Base-by-base conservation (phyloP, 1,140 invertebrate species). In the Lepidurus couesii region DNA sequence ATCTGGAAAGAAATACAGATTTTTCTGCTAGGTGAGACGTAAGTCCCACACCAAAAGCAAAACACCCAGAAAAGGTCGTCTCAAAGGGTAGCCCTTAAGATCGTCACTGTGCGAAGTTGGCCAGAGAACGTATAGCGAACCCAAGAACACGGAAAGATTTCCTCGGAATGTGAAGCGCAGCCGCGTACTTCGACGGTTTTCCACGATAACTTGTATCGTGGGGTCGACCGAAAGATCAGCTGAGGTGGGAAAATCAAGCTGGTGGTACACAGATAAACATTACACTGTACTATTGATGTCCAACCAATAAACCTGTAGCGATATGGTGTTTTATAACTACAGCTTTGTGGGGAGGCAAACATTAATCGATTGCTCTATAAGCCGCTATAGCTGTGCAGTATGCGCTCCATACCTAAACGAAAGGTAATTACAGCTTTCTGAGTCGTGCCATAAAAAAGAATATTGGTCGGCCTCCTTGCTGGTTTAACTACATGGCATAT, bases 201-300 rank as follows among this genome's bases (percentile, higher is more conserved):
- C 53, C 21, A 21, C 53, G n/a, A 21, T 65, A 65, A 65, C n/a
- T 16, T 21, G 53, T 13, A 21, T 16, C 13, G 16, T 21, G 53
- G 21, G 53, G 53, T n/a, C 53, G 1, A 21, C 16, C 6, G 16
- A 65, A 21, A 65, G 21, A 65, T 65, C 53, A 65, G 53, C 16
- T 21, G 8, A 65, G 53, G 53, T 65, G 53, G n/a, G 53, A 65
- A 65, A 65, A 65, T 65, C 53, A 65, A 65, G 53, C 53, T 65
- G 53, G 53, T 65, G 53, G 53, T 65, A 65, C 21, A 65, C 53
- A 65, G 53, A 65, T 65, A 65, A 65, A 65, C 53, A 21, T 65
- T 65, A 21, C 53, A 4, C 16, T 65, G 16, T 16, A 65, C 53
- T 65, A 65, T 65, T 65, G 53, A 10, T 65, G 53, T 65, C 16